A percentile compares a stretch with the other conserved stretches of the same genome.
These are phyloP conservation scores for Andrena bicolor DNA, from an alignment of 2,888 invertebrate species.

Conservation along the genomic window DNA sequence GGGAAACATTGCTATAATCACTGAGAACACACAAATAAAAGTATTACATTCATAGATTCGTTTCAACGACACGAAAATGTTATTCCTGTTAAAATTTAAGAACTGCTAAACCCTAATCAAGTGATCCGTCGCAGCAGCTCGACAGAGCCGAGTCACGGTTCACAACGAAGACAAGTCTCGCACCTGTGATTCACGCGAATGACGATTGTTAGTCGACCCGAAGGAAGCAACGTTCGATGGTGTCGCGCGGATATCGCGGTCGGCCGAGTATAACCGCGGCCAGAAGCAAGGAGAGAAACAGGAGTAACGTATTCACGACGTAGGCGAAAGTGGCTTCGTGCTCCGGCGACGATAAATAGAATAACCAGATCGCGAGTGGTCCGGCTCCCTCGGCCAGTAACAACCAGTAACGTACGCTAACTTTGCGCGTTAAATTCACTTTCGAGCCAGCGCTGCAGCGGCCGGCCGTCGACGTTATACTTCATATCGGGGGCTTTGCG, in stretches of 20 bases:
- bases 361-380: slow-evolving; percentile 73
- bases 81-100: too few species aligned
- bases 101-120: too few species aligned
- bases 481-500: slow-evolving; percentile 25
- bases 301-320: slow-evolving; percentile 54
- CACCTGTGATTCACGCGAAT: not conserved
- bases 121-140: too few species aligned
- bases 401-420: slow-evolving; percentile 65
- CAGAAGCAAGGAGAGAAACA: slow-evolving; percentile 53
- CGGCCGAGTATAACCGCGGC: slow-evolving; percentile 18
- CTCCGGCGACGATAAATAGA: slow-evolving; percentile 71
- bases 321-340: slow-evolving; percentile 72
- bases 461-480: slow-evolving; percentile 21
- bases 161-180: not conserved
- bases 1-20: too few species aligned
- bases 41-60: too few species aligned
- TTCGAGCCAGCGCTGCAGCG: slow-evolving; percentile 38
- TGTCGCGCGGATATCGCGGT: slow-evolving; percentile 15
- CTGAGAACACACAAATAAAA: too few species aligned
- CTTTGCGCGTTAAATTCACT: slow-evolving; percentile 48
- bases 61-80: too few species aligned
- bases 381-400: slow-evolving; percentile 61
- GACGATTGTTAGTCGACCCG: not conserved
- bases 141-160: not conserved
- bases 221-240: not conserved